A percentile compares a stretch with the other conserved stretches of the same genome.
These are phyloP conservation scores for Tupaia tana DNA, from an alignment of 2,113 vertebrate species.

Conservation along the genomic window DNA sequence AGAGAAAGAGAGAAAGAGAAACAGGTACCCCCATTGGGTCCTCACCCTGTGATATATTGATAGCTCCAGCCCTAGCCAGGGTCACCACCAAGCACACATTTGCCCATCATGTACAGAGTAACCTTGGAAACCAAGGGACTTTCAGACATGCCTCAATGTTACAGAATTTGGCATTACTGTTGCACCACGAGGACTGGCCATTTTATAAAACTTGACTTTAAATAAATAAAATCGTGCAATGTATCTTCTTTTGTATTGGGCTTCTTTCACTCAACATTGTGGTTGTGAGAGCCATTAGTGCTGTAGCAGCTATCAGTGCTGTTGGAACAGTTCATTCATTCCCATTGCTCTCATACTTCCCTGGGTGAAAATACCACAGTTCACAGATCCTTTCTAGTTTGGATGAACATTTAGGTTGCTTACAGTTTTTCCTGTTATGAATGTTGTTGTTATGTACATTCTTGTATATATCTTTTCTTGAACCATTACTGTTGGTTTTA, in stretches of 20 bases:
- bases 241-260: not conserved
- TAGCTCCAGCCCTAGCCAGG: no score
- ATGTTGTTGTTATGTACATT: not conserved
- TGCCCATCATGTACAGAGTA: no score
- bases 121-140: no score
- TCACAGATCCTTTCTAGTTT: not conserved
- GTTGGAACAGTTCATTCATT: not conserved
- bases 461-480: not conserved
- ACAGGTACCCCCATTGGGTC: no score
- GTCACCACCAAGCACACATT: no score
- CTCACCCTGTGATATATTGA: no score
- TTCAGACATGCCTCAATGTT: no score
- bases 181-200: no score
- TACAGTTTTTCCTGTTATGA: slow-evolving; percentile 18
- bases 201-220: not conserved
- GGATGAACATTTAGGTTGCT: not conserved
- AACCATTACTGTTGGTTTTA: not conserved
- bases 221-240: not conserved
- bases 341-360: not conserved
- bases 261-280: not conserved
- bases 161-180: no score
- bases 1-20: no score
- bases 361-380: not conserved
- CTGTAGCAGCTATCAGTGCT: not conserved
- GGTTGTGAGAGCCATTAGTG: not conserved